Base-by-base conservation (phyloP, 2,888 invertebrate species). In the Argyresthia albistria region DNA sequence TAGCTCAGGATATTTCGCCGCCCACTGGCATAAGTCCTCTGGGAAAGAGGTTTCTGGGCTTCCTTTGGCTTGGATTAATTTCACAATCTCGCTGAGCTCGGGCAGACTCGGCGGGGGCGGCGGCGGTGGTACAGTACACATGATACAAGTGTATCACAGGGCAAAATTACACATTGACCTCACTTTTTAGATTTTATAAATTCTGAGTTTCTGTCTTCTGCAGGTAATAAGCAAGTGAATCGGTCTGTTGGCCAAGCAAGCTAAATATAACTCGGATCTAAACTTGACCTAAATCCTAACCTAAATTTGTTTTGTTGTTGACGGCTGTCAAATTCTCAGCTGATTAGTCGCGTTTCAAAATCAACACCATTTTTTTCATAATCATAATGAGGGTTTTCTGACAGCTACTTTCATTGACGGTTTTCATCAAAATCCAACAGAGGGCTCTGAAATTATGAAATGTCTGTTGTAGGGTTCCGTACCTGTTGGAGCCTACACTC, bases 1-100 rank as follows among this genome's bases (percentile, higher is more conserved):
- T 4, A 93, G 54, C 54, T 91, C 90, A 1, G 90, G 89, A 61
- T 89, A 76, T 1, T 80, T 69, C 43, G 73, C 58, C 0, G 91
- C 90, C 92, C 93, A 93, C 46, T 73, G 63, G 64, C 90, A 91
- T 57, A 88, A 76, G 53, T 74, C 66, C 15, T 72, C 48, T 8
- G 37, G 15, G 9, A 36, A 36, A 9, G 45, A 7, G 8, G 6
- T 15, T n/a, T 9, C 39, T n/a, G 39, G 4, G 10, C 39, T 9
- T n/a, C 8, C 39, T 9, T 39, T 9, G 39, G 39, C 39, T n/a
- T n/a, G 39, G 39, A n/a, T 3, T 8, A 45, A 3, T 11, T 12
- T 12, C 45, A 12, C 15, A 7, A 37, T n/a, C 8, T 35, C 11
- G 35, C 16, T 25, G 7, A 25, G 35, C 15, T 15, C 35, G 3